These are phyloP conservation scores for Eupsilia transversa DNA, from an alignment of 2,888 invertebrate species.

Conservation along the genomic window DNA sequence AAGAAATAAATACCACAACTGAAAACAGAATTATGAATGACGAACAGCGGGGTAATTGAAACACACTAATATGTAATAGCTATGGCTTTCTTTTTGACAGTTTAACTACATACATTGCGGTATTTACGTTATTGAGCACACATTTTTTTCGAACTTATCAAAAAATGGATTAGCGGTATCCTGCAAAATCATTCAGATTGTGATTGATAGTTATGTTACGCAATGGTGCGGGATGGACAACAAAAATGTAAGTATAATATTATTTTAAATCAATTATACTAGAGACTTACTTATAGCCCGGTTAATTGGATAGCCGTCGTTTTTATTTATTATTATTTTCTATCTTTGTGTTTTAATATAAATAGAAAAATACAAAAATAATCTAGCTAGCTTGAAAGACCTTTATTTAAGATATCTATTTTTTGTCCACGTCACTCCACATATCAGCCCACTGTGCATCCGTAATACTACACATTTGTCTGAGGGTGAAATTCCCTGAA, in stretches of 20 bases:
- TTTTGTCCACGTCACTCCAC: constrained; percentile 11
- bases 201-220: too few species aligned
- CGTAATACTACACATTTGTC: constrained; percentile 74
- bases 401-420: not conserved
- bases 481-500: constrained; percentile 65
- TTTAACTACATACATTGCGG: not conserved
- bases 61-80: too few species aligned
- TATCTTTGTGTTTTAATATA: not conserved
- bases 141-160: not conserved
- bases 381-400: not conserved
- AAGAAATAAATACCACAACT: not conserved
- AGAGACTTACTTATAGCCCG: not conserved
- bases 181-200: not conserved
- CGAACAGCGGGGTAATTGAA: too few species aligned
- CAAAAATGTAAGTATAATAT: not conserved
- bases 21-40: not conserved
- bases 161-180: not conserved
- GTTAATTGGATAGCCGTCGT: not conserved
- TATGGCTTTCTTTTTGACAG: too few species aligned
- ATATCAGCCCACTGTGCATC: constrained; percentile 51
- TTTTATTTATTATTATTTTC: not conserved
- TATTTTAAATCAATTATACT: not conserved
- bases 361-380: too few species aligned
- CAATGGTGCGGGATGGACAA: not conserved
- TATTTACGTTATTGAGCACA: not conserved